Percentiles rank a stretch among this genome's conserved stretches.
phyloP scores from a whole-genome alignment of 2,113 vertebrate species.

The Isurus oxyrinchus region DNA sequence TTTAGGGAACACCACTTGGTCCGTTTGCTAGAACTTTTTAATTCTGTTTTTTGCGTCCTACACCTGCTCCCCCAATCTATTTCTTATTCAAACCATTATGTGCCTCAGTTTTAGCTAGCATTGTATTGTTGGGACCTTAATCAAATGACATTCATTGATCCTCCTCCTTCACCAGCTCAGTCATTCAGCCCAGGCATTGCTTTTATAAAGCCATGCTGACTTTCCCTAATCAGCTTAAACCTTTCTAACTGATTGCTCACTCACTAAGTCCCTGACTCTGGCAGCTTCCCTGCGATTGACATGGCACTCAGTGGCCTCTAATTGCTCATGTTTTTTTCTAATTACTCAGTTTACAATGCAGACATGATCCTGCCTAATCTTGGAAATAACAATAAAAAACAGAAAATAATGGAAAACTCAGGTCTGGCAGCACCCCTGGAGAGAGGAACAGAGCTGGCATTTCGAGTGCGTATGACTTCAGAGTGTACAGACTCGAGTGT shows the following conservation, averaged over 20 bases:
- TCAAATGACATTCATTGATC: neutral
- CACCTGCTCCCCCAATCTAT: neutral
- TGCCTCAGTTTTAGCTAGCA: neutral
- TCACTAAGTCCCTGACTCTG: neutral
- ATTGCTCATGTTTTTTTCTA: neutral
- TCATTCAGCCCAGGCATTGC: neutral
- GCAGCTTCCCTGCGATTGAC: neutral
- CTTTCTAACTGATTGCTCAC: neutral
- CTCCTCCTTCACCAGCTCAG: neutral
- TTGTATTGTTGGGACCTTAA: neutral
- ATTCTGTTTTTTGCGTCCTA: neutral
- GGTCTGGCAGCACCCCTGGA: no score
- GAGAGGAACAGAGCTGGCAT: no score
- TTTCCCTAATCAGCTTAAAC: neutral
- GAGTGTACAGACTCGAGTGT: no score
- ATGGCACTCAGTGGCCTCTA: neutral
- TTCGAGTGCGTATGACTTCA: no score
- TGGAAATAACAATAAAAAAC: no score
- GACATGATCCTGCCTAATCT: no score
- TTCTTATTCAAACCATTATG: neutral
- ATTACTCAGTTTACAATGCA: no score
- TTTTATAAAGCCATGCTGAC: neutral
- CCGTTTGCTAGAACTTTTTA: neutral
- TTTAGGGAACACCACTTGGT: neutral
- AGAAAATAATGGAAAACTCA: no score